Evolutionary conservation across 2,113 vertebrate genomes (phyloP).

Genomic region (Recurvirostra avosetta): DNA sequence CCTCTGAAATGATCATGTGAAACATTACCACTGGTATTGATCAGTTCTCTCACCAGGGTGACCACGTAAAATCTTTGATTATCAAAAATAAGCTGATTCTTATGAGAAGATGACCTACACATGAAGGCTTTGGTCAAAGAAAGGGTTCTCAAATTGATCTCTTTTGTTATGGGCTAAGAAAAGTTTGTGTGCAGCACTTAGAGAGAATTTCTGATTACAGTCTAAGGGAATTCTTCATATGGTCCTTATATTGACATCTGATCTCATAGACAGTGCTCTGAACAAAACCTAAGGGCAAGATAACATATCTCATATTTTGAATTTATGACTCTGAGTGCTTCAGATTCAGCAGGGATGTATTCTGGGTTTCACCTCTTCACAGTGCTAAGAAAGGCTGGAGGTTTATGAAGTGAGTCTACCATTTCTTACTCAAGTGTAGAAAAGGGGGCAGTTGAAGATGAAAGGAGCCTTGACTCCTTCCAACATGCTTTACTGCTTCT

Average conservation of each 20-base stretch:
- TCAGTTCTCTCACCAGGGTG: background rate
- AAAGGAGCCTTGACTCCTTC: background rate
- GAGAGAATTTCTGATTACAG: background rate
- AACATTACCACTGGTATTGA: background rate
- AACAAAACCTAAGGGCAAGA: background rate
- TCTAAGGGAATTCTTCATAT: background rate
- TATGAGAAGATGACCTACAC: background rate
- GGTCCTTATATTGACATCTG: background rate
- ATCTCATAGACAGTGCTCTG: background rate
- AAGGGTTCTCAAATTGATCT: background rate
- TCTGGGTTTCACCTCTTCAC: background rate
- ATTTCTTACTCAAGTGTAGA: background rate
- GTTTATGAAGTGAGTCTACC: background rate
- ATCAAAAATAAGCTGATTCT: background rate
- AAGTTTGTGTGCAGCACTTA: background rate
- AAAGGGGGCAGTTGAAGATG: background rate
- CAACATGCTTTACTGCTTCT: background rate
- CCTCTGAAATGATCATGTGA: background rate
- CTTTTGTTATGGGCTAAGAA: background rate
- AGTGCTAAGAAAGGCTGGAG: background rate
- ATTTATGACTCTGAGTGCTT: background rate
- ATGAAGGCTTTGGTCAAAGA: background rate
- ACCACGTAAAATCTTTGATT: background rate
- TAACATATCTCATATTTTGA: background rate
- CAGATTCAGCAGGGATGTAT: background rate